Base-by-base conservation (phyloP, 2,113 vertebrate genomes). In the Lichenostomus cassidix region DNA sequence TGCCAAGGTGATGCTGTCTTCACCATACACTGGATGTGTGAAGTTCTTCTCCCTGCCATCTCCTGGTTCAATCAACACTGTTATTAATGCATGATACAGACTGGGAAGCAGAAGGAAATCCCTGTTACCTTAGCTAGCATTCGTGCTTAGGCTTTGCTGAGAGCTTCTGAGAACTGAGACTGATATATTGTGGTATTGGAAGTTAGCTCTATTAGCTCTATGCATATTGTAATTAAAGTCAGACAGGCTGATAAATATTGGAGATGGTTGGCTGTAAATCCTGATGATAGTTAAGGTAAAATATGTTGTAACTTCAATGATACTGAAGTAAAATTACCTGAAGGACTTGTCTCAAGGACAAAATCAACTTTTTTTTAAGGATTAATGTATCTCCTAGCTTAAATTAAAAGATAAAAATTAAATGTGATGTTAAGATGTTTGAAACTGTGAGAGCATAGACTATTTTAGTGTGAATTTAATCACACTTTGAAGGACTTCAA, bases 231-330 rank as follows among this genome's bases (percentile, higher is more conserved):
- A 89, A 95, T 87, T 90, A 76, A 94, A 94, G 39, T 92, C 62
- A 82, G 50, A n/a, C 74, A 67, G 80, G 86, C 94, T 93, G 92
- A 95, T 97, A 94, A 89, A 95, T 96, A 92, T 31, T 79, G 75
- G 58, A 92, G 92, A 80, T 77, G 42, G 25, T 47, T 83, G 69
- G 24, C 69, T 94, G 83, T 95, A 92, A 94, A 92, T 94, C 52
- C 74, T 74, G 33, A 55, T 47, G 71, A 41, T 87, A 83, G 52
- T 67, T 33, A 64, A 79, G 46, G 53, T 92, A 92, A 83, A 95
- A 91, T 68, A 60, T 22, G 21, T 65, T 67, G 50, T 80, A 85
- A 75, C 42, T 52, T 89, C n/a, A 1, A 9, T 2, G 27, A 59
- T 37, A 46, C 22, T 44, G 35, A 87, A 87, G 28, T 71, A 82